These are phyloP conservation scores for Petrophora chlorosata DNA, from an alignment of 2,888 invertebrate genomes.

Conservation along the genomic window DNA sequence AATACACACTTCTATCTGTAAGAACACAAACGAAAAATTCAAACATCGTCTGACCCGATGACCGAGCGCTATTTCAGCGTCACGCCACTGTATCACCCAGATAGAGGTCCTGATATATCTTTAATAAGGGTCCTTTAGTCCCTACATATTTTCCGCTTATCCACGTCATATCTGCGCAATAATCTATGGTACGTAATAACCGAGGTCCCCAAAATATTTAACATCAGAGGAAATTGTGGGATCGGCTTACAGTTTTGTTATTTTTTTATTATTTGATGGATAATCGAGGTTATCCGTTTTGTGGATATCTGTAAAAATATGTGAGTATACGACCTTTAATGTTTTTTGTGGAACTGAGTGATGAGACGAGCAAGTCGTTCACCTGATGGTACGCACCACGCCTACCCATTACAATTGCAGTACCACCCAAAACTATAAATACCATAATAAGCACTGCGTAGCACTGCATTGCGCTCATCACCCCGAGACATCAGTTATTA, in stretches of 20 bases:
- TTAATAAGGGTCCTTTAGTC: constrained; percentile 35
- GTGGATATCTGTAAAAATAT: too few species aligned
- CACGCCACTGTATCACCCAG: constrained; percentile 7
- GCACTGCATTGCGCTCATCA: too few species aligned
- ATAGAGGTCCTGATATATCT: constrained; percentile 29
- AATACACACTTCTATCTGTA: constrained; percentile 1
- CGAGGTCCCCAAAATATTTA: constrained; percentile 31
- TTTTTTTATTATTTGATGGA: constrained; percentile 24
- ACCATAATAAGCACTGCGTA: too few species aligned
- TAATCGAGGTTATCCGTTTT: constrained; percentile 16
- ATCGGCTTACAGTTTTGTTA: constrained; percentile 25
- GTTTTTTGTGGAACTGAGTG: too few species aligned
- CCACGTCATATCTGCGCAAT: constrained; percentile 38
- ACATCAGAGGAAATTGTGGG: constrained; percentile 30
- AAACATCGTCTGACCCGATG: constrained; percentile 7
- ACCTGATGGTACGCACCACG: too few species aligned
- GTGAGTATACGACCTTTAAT: too few species aligned
- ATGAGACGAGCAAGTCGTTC: too few species aligned
- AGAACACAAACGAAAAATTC: not conserved
- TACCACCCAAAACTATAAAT: too few species aligned
- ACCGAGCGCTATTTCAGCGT: not conserved
- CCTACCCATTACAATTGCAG: too few species aligned
- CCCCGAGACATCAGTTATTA: too few species aligned
- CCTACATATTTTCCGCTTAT: constrained; percentile 37
- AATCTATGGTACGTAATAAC: constrained; percentile 38